Conservation (phyloP, 2,888 invertebrate genomes). For the Hofmannophila pseudospretella region DNA sequence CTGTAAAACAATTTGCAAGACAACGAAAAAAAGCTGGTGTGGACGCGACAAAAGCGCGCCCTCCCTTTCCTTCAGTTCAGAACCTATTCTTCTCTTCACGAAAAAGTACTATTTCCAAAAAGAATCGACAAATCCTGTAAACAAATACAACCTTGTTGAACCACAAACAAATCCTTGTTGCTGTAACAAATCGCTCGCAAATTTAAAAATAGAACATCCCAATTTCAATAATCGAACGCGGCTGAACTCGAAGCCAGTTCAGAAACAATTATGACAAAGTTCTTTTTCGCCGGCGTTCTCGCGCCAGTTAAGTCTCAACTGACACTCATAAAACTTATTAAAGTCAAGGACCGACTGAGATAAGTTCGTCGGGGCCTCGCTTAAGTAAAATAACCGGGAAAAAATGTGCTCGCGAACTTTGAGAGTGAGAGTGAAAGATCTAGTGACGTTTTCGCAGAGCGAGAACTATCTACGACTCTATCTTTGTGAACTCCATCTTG, state of each 20-base stretch:
- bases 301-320: constrained; percentile 72
- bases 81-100: too few species aligned
- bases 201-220: constrained; percentile 3
- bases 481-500: too few species aligned
- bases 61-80: too few species aligned
- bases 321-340: constrained; percentile 78
- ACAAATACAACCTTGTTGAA: too few species aligned
- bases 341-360: constrained; percentile 77
- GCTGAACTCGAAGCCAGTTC: constrained; percentile 49
- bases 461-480: too few species aligned
- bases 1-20: too few species aligned
- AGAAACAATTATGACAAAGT: constrained; percentile 77
- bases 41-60: too few species aligned
- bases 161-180: too few species aligned
- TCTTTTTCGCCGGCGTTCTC: constrained; percentile 68
- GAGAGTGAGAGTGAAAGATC: constrained; percentile 66
- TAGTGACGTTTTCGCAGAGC: constrained; percentile 20
- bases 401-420: constrained; percentile 65
- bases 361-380: constrained; percentile 68
- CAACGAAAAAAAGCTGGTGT: too few species aligned
- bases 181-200: too few species aligned
- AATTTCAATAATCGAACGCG: constrained; percentile 68
- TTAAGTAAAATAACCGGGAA: constrained; percentile 75
- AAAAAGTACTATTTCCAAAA: too few species aligned
- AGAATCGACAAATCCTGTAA: too few species aligned